Percentiles rank a stretch among this genome's conserved stretches.
phyloP scores from a whole-genome alignment of 1,140 invertebrate species.

The Anoplophora glabripennis region DNA sequence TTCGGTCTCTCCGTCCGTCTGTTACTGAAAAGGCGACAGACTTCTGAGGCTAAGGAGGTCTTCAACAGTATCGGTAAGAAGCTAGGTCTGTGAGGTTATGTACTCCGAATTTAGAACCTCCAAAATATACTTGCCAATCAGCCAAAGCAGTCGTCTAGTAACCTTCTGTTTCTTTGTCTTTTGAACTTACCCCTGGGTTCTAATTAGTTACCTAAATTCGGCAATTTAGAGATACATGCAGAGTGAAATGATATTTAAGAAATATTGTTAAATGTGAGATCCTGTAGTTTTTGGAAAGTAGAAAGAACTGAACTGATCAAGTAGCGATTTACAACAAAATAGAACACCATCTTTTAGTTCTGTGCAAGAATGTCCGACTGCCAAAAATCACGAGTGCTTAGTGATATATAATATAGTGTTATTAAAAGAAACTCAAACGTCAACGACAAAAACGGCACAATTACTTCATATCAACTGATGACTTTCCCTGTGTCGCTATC shows the following conservation, averaged over 20 bases:
- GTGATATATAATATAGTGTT: slow-evolving; percentile 40
- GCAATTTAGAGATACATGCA: slow-evolving; percentile 26
- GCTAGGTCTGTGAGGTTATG: background rate
- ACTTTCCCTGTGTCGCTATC: slow-evolving; percentile 32
- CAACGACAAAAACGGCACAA: slow-evolving; percentile 43
- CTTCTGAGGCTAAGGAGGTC: too few species aligned
- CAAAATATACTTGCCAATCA: slow-evolving; percentile 37
- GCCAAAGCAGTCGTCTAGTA: slow-evolving; percentile 35
- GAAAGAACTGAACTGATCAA: slow-evolving; percentile 28
- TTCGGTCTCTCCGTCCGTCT: too few species aligned
- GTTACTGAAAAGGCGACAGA: too few species aligned
- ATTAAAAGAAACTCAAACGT: slow-evolving; percentile 34
- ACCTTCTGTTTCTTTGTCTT: slow-evolving; percentile 5
- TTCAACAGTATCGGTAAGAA: too few species aligned
- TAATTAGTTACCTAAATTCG: slow-evolving; percentile 12
- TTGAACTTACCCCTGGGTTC: background rate
- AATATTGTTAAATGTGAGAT: slow-evolving; percentile 43
- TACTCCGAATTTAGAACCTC: background rate
- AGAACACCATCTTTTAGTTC: slow-evolving; percentile 40
- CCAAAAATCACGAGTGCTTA: slow-evolving; percentile 43
- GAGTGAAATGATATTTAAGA: slow-evolving; percentile 33
- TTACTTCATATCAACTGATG: slow-evolving; percentile 43
- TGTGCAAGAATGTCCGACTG: slow-evolving; percentile 43
- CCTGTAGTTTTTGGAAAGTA: slow-evolving; percentile 42
- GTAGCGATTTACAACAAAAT: slow-evolving; percentile 20